Percentiles rank a stretch among this genome's conserved stretches.
Conservation (phyloP, 2,888 invertebrate genomes). For the Sympetrum striolatum region DNA sequence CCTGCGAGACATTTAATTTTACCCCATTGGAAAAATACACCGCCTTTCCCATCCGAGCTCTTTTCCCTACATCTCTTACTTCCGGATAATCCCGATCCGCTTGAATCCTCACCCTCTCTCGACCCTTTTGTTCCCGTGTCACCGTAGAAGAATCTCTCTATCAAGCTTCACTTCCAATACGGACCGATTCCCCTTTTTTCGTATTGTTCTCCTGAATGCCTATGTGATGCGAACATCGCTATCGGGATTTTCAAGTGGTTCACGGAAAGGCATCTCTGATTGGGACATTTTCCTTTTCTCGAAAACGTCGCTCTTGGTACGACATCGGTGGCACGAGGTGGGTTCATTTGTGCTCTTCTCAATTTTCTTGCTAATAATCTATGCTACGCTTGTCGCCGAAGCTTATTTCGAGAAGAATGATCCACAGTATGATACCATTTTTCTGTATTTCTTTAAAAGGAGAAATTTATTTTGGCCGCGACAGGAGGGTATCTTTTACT, state of each 20-base stretch:
- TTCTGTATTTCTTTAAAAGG: too few relatives aligned
- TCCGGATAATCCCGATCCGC: background rate
- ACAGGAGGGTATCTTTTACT: too few relatives aligned
- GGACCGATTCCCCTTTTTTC: background rate
- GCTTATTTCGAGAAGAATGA: too few relatives aligned
- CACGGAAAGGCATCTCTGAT: background rate
- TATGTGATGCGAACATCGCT: background rate
- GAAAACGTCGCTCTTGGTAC: background rate
- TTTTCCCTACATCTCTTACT: background rate
- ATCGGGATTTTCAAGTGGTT: background rate
- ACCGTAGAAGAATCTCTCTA: background rate
- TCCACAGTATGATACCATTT: too few relatives aligned
- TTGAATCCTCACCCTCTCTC: background rate
- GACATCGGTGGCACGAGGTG: too few relatives aligned
- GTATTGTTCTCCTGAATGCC: background rate
- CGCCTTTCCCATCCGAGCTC: background rate
- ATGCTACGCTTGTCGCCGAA: too few relatives aligned
- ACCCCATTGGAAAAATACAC: background rate
- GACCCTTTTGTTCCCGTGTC: background rate
- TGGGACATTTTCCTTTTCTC: background rate
- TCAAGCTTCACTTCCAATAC: background rate
- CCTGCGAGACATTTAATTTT: background rate
- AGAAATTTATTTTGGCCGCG: too few relatives aligned
- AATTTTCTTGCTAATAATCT: too few relatives aligned
- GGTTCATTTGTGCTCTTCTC: too few relatives aligned